Evolutionary conservation across 1,140 invertebrate genomes (phyloP).

Genomic region (Tribolium madens): DNA sequence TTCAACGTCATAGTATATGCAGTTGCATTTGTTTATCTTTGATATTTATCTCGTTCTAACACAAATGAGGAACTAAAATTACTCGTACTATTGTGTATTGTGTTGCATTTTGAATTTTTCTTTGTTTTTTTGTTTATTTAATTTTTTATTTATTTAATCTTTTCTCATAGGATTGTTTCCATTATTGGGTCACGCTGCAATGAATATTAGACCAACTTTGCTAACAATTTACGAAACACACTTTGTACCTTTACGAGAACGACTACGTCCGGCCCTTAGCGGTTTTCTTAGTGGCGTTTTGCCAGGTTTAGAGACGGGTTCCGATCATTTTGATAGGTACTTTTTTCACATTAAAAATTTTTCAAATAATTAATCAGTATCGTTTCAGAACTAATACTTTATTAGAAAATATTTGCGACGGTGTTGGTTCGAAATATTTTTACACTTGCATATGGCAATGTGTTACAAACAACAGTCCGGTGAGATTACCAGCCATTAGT

Average conservation of each 20-base stretch:
- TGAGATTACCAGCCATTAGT: conserved; percentile 87
- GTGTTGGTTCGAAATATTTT: conserved; percentile 84
- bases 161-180: conserved; percentile 84
- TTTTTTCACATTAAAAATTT: not conserved
- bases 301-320: conserved; percentile 90
- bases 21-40: no score
- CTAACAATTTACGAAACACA: conserved; percentile 93
- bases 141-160: conserved; percentile 45
- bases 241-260: conserved; percentile 87
- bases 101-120: no score
- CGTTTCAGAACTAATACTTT: conserved; percentile 78
- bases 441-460: conserved; percentile 93
- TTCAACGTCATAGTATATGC: no score
- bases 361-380: conserved; percentile 5
- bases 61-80: no score
- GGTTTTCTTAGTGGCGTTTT: conserved; percentile 89
- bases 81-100: no score
- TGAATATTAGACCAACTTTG: conserved; percentile 88
- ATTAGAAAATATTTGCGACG: conserved; percentile 83
- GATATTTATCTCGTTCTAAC: no score
- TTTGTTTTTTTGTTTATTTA: not conserved
- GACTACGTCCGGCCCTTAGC: conserved; percentile 85
- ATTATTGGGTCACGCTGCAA: conserved; percentile 88
- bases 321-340: conserved; percentile 89
- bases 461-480: conserved; percentile 83